Evolutionary conservation across 2,888 invertebrate species (phyloP).

Genomic region (Criorhina ranunculi): DNA sequence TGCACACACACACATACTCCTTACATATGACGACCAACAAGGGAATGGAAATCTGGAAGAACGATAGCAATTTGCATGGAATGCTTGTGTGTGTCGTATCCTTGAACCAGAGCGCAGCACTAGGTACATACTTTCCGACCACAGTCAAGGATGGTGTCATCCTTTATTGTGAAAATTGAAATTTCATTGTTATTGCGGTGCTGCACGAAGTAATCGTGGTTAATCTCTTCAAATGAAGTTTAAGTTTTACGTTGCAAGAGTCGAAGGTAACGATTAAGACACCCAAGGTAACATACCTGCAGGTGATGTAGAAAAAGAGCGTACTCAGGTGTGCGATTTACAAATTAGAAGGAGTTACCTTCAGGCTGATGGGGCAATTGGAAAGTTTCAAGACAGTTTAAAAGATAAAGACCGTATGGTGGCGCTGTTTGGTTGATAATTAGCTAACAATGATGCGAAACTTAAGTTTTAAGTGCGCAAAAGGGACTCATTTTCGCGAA

Average conservation of each 20-base stretch:
- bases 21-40: constrained; percentile 11
- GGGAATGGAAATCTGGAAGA: constrained; percentile 38
- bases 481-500: neutral
- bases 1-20: neutral
- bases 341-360: constrained; percentile 30
- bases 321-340: constrained; percentile 34
- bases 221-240: constrained; percentile 55
- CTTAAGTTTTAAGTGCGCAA: neutral
- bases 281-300: constrained; percentile 1
- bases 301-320: constrained; percentile 36
- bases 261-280: constrained; percentile 14
- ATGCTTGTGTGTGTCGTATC: constrained; percentile 13
- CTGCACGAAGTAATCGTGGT: constrained; percentile 61
- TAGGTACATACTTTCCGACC: neutral
- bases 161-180: constrained; percentile 72
- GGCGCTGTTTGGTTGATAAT: constrained; percentile 10
- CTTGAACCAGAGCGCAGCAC: neutral
- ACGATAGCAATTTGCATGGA: constrained; percentile 50
- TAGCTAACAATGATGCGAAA: constrained; percentile 8
- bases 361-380: constrained; percentile 31
- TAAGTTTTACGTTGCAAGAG: constrained; percentile 22
- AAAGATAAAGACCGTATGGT: constrained; percentile 17
- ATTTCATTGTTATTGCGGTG: constrained; percentile 64
- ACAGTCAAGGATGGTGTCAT: constrained; percentile 35
- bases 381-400: constrained; percentile 29